A percentile compares a stretch with the other conserved stretches of the same genome.
Evolutionary conservation across 2,797 vertebrate genomes (phyloP).

Genomic region (Erpetoichthys calabaricus): DNA sequence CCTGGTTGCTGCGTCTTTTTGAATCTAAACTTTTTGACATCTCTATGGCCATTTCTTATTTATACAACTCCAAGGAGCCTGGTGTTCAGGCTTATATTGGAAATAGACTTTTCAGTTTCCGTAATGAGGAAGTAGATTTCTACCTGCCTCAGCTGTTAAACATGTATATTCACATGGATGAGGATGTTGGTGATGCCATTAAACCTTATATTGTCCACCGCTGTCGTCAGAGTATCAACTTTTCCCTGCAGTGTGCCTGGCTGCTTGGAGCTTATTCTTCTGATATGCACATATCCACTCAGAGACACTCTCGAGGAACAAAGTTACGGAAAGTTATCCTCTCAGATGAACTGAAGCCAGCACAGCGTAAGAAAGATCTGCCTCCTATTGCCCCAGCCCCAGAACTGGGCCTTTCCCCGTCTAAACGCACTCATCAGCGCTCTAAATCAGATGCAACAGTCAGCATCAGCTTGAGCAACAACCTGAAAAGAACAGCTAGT

Average conservation of each 20-base stretch:
- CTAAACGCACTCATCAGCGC: conserved; percentile 89
- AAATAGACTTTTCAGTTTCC: conserved; percentile 85
- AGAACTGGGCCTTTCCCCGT: conserved; percentile 67
- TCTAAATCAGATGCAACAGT: conserved; percentile 89
- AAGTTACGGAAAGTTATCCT: conserved; percentile 85
- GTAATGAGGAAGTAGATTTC: conserved; percentile 80
- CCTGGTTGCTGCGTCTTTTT: conserved; percentile 85
- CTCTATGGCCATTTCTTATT: conserved; percentile 95
- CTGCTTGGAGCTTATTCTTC: conserved; percentile 85
- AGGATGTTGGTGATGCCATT: conserved; percentile 91
- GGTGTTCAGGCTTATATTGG: conserved; percentile 95
- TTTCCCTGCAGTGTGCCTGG: conserved; percentile 84
- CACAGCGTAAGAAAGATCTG: conserved; percentile 50
- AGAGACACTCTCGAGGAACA: conserved; percentile 83
- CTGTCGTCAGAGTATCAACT: conserved; percentile 85
- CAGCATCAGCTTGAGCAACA: conserved; percentile 82
- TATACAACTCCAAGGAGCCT: conserved; percentile 92
- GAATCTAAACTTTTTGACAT: conserved; percentile 94
- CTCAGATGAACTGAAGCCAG: conserved; percentile 82
- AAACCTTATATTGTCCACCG: conserved; percentile 92
- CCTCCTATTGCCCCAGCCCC: conserved; percentile 25
- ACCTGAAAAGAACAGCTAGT: conserved; percentile 85
- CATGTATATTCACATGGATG: conserved; percentile 98
- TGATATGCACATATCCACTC: conserved; percentile 96
- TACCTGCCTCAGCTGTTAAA: conserved; percentile 91